Base-by-base conservation (phyloP, 2,113 vertebrate species). In the Shinisaurus crocodilurus region DNA sequence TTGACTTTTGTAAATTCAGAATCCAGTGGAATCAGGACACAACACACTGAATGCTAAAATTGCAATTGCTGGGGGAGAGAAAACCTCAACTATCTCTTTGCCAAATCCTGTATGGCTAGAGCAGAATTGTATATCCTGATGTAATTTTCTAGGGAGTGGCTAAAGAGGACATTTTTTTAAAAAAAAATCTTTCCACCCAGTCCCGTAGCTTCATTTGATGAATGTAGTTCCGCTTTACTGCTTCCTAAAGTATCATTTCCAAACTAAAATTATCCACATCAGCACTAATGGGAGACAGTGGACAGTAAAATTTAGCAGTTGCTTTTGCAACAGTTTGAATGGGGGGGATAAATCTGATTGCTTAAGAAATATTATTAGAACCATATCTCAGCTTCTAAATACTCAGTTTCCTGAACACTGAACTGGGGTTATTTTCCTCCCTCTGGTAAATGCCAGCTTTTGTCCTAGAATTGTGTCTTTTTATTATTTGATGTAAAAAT, bases 401-500 rank as follows among this genome's bases (percentile, higher is more conserved):
- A 27, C 45, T 54, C 85, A 93, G 91, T 88, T 87, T 90, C 93
- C 93, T 69, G 13, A 85, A 90, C 87, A 72, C 65, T 88, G 23
- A n/a, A 63, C 18, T 23, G 34, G 67, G 32, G 32, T 84, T 45
- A 75, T 79, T 16, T 80, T 34, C 6, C 82, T 95, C 40, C 95
- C 91, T 82, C 94, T 95, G 92, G 90, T 89, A 96, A 96, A 92
- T 12, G 45, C 50, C 92, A 93, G 95, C 91, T 81, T 92, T 89
- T 95, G 92, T 94, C 89, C 70, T 92, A 93, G 96, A 96, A 96
- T 94, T 95, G 93, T 96, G 95, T 95, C 95, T 96, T 77, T 89
- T 96, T 97, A 96, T 97, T 97, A 96, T 97, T 96, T 97, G 96
- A 96, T 97, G 96, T 96, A 96, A 96, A 97, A 97, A 94, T 95